Percentiles rank a stretch among this genome's conserved stretches.
phyloP scores from a whole-genome alignment of 1,140 invertebrate species.

The Capitella teleta region DNA sequence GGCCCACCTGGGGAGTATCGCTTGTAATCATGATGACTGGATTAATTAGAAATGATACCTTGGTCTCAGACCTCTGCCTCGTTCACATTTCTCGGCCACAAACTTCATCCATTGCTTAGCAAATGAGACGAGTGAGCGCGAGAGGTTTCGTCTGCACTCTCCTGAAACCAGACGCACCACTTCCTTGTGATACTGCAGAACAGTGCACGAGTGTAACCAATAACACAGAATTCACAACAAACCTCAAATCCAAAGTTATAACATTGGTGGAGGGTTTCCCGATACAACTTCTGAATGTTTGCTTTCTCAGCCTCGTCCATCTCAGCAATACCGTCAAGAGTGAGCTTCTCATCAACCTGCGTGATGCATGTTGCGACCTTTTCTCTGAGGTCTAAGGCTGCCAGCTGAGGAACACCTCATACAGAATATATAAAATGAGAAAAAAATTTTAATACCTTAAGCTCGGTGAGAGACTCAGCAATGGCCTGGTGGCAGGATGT shows the following conservation, averaged over 20 bases:
- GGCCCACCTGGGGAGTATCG: slow-evolving; percentile 20
- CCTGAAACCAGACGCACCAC: slow-evolving; percentile 53
- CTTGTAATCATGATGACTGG: background rate
- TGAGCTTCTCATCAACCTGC: slow-evolving; percentile 52
- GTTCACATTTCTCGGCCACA: slow-evolving; percentile 66
- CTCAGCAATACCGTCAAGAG: slow-evolving; percentile 35
- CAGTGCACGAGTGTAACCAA: background rate
- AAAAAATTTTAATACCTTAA: slow-evolving; percentile 53
- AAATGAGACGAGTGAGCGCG: slow-evolving; percentile 55
- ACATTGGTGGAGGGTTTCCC: slow-evolving; percentile 73
- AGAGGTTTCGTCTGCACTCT: slow-evolving; percentile 34
- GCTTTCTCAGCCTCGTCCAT: slow-evolving; percentile 49
- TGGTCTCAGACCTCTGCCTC: slow-evolving; percentile 67
- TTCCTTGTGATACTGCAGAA: slow-evolving; percentile 65
- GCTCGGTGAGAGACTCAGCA: slow-evolving; percentile 49
- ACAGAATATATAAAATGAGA: background rate
- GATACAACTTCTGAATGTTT: slow-evolving; percentile 50
- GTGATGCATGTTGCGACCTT: slow-evolving; percentile 52
- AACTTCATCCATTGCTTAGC: slow-evolving; percentile 79
- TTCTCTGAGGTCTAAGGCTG: slow-evolving; percentile 51
- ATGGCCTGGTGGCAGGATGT: slow-evolving; percentile 49
- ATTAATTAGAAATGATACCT: slow-evolving; percentile 46
- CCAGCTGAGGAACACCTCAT: slow-evolving; percentile 42
- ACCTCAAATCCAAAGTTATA: slow-evolving; percentile 81
- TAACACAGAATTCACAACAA: slow-evolving; percentile 11